phyloP scores from a whole-genome alignment of 2,888 invertebrate genomes.

The Lysandra bellargus region DNA sequence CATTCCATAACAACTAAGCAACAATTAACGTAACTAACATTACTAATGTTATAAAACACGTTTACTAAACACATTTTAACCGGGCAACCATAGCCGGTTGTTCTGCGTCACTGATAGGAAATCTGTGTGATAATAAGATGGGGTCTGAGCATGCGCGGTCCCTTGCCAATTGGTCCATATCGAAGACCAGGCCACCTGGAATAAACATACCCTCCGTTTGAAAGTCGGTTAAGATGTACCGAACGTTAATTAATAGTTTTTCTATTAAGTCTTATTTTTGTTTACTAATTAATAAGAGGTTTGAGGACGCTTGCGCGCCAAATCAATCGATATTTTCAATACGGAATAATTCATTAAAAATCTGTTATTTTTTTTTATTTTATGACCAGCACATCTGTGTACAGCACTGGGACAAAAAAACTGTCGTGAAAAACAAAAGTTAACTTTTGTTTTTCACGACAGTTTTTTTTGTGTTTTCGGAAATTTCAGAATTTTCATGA shows the following conservation, averaged over 20 bases:
- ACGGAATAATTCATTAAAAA: conserved; percentile 25
- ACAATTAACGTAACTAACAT: conserved; percentile 67
- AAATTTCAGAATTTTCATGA: background rate
- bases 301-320: conserved; percentile 69
- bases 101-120: conserved; percentile 66
- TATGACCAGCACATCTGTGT: background rate
- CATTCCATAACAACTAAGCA: conserved; percentile 60
- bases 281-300: conserved; percentile 11
- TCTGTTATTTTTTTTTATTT: background rate
- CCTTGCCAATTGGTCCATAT: conserved; percentile 67
- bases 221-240: background rate
- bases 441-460: background rate
- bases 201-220: conserved; percentile 1
- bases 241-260: background rate
- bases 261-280: background rate
- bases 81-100: conserved; percentile 61
- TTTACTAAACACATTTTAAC: conserved; percentile 54
- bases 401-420: background rate
- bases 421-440: background rate
- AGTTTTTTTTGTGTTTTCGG: no score
- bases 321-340: conserved; percentile 60
- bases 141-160: conserved; percentile 64
- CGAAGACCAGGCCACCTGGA: conserved; percentile 32
- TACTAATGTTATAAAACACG: conserved; percentile 44
- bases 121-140: conserved; percentile 55